Conservation (phyloP, 2,113 vertebrate species). For the Vicugna pacos region DNA sequence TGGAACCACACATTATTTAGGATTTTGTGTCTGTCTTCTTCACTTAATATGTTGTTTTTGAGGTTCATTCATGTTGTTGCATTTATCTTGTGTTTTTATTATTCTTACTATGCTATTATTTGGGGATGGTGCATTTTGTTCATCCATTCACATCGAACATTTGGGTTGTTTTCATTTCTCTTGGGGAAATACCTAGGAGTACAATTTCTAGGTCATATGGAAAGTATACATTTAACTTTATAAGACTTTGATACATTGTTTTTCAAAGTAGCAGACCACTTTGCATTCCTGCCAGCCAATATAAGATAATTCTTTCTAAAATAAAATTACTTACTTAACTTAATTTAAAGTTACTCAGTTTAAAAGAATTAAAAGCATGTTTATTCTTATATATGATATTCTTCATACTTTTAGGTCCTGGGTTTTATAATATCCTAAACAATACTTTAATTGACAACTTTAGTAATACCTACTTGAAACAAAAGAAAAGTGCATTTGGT, state of each 20-base stretch:
- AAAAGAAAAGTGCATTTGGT: slow-evolving; percentile 71
- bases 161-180: not conserved
- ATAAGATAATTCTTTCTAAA: not conserved
- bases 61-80: not conserved
- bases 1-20: not conserved
- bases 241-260: not conserved
- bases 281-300: not conserved
- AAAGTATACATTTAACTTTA: not conserved
- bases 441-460: not conserved
- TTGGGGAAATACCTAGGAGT: not conserved
- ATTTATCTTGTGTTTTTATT: slow-evolving; percentile 26
- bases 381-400: slow-evolving; percentile 50
- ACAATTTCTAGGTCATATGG: not conserved
- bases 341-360: not conserved
- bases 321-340: not conserved
- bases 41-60: not conserved
- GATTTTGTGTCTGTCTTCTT: not conserved
- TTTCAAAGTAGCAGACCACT: not conserved
- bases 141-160: not conserved
- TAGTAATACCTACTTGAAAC: not conserved
- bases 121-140: not conserved
- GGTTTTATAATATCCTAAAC: slow-evolving; percentile 80
- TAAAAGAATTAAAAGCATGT: not conserved
- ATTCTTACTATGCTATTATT: not conserved
- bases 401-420: slow-evolving; percentile 82